Conservation (phyloP, 2,113 vertebrate genomes). For the Empidonax alnorum region DNA sequence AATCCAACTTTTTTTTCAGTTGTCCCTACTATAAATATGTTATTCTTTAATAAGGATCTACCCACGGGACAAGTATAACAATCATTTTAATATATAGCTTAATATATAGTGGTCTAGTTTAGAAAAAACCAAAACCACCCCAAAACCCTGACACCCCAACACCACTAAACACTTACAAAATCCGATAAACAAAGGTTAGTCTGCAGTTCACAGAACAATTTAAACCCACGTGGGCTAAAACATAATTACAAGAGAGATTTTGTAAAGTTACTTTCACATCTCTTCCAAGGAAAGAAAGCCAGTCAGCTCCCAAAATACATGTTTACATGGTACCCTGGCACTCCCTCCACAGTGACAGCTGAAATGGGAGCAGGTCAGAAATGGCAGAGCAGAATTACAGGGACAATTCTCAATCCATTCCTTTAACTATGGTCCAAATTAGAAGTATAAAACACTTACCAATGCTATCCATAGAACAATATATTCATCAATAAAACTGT, state of each 20-base stretch:
- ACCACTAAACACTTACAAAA: background rate
- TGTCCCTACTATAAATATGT: background rate
- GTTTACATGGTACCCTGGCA: background rate
- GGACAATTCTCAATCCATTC: background rate
- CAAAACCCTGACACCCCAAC: background rate
- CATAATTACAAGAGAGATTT: background rate
- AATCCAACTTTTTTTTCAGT: background rate
- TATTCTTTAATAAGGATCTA: background rate
- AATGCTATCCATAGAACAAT: constrained; percentile 91
- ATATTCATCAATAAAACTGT: constrained; percentile 92
- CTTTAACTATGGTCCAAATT: background rate
- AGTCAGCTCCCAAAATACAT: background rate
- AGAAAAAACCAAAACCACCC: background rate
- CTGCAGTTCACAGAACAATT: background rate
- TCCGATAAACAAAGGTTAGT: background rate
- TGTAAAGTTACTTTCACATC: background rate
- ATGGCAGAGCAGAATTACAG: background rate
- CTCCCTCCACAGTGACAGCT: background rate
- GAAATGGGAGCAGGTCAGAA: background rate
- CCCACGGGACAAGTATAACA: background rate
- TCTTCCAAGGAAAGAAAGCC: background rate
- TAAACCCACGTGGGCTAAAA: background rate
- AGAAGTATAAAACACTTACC: constrained; percentile 73
- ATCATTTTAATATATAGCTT: background rate
- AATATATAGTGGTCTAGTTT: background rate